Base-by-base conservation (phyloP, 1,140 invertebrate species). In the Gonioctena quinquepunctata region DNA sequence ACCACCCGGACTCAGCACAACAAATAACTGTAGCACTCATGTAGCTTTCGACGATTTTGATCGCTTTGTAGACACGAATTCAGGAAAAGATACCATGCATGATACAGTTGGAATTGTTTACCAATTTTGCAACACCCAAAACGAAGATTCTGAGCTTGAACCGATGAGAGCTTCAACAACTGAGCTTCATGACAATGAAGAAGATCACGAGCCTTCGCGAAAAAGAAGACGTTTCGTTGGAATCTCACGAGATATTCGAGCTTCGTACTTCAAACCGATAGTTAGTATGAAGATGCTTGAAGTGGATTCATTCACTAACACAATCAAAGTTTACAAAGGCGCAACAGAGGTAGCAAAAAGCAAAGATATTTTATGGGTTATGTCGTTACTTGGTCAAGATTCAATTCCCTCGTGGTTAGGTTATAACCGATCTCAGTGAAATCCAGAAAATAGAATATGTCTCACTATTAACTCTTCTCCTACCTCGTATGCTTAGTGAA, bases 31-130 rank as follows among this genome's bases (percentile, higher is more conserved):
- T 21, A 70, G 57, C 57, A 85, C 83, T 50, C 67, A 76, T 60
- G 72, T 85, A 48, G 84, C 82, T 1, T 86, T 76, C 61, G 84
- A 85, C 67, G 85, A 85, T 77, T 86, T 80, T 65, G 83, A 85
- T 74, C 70, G 83, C 1, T 83, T 75, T 62, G 82, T 82, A 18
- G 82, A 86, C 49, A 85, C 84, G 23, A 18, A 49, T 19, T 77
- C 25, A 70, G 84, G 84, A 25, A 84, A 83, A 71, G 82, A 83
- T 69, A 86, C 83, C 7, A 33, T 86, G 59, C 83, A 85, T 72
- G 85, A 85, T 42, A 85, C 82, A 8, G 83, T 85, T 8, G 83
- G 84, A 4, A 85, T 86, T 28, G 25, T 66, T 54, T 66, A 66
- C 26, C 50, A 66, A 66, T 27, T 48, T 49, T 52, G 25, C 26